Percentiles rank a stretch among this genome's conserved stretches.
phyloP scores from a whole-genome alignment of 2,113 vertebrate species.

The Ctenodactylus gundi region DNA sequence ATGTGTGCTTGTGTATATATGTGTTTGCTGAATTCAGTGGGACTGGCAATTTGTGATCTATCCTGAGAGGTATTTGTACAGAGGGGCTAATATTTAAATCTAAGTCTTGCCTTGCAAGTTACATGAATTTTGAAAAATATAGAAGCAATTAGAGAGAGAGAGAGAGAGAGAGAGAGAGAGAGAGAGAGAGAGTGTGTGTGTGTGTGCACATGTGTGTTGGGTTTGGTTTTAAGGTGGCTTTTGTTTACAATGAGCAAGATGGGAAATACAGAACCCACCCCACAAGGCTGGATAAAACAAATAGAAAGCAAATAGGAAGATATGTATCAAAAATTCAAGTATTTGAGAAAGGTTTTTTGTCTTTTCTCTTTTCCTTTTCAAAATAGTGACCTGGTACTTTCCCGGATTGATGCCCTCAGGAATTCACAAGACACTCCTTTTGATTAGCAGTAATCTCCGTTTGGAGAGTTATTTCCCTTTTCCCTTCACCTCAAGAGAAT shows the following conservation, averaged over 20 bases:
- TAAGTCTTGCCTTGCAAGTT: not conserved
- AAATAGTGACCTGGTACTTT: not conserved
- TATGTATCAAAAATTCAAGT: not conserved
- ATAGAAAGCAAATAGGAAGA: not conserved
- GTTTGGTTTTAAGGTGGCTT: not conserved
- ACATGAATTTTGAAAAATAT: slow-evolving; percentile 4
- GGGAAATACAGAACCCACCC: not conserved
- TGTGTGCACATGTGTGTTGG: not conserved
- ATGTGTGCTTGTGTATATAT: not conserved
- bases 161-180: no score
- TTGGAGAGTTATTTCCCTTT: not conserved
- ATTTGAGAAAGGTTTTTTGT: not conserved
- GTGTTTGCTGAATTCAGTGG: not conserved
- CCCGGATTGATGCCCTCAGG: not conserved
- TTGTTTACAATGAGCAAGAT: not conserved
- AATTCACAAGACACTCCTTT: not conserved
- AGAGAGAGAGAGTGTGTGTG: no score
- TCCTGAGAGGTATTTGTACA: not conserved
- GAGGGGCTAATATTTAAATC: not conserved
- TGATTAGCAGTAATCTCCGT: slow-evolving; percentile 13
- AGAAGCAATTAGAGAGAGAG: not conserved
- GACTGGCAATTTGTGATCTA: not conserved
- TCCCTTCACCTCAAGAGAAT: not conserved
- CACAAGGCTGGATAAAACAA: not conserved
- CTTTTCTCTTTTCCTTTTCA: not conserved